These are phyloP conservation scores for Lacerta bilineata DNA, from an alignment of 2,797 vertebrate genomes.

Conservation along the genomic window DNA sequence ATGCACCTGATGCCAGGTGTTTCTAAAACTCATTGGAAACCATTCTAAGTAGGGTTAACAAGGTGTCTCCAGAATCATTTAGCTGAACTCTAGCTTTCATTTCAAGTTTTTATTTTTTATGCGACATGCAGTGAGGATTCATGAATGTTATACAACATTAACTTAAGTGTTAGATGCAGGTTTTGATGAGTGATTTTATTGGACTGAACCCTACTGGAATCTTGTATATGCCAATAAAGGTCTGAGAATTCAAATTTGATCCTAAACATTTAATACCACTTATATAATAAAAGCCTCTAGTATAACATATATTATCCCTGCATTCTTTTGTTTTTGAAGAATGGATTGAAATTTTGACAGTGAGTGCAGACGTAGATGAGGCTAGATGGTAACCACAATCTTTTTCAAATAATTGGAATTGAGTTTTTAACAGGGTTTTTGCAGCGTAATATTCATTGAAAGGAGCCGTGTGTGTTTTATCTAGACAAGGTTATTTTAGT, in stretches of 20 bases:
- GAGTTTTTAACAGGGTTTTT: slow-evolving; percentile 65
- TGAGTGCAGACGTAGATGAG: slow-evolving; percentile 68
- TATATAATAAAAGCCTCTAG: slow-evolving; percentile 2
- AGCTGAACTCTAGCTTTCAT: not conserved
- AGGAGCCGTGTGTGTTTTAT: slow-evolving; percentile 63
- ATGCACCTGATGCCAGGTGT: not conserved
- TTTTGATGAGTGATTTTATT: no score
- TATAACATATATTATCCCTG: slow-evolving; percentile 9
- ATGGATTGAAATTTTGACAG: slow-evolving; percentile 23
- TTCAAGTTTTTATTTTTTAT: no score
- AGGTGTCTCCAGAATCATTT: not conserved
- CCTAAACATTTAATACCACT: not conserved
- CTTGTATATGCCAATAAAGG: not conserved
- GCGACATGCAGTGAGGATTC: no score
- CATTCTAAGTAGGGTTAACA: not conserved
- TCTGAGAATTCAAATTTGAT: not conserved
- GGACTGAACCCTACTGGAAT: not conserved
- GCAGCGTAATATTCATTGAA: slow-evolving; percentile 63
- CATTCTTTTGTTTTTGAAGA: slow-evolving; percentile 42
- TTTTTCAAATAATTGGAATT: slow-evolving; percentile 64
- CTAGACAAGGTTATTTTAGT: slow-evolving; percentile 66
- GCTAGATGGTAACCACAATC: slow-evolving; percentile 64
- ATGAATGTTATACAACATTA: no score
- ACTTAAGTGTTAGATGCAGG: no score
- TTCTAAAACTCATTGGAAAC: not conserved